Evolutionary conservation across 2,888 invertebrate genomes (phyloP).

Genomic region (Choristoneura rosaceana): DNA sequence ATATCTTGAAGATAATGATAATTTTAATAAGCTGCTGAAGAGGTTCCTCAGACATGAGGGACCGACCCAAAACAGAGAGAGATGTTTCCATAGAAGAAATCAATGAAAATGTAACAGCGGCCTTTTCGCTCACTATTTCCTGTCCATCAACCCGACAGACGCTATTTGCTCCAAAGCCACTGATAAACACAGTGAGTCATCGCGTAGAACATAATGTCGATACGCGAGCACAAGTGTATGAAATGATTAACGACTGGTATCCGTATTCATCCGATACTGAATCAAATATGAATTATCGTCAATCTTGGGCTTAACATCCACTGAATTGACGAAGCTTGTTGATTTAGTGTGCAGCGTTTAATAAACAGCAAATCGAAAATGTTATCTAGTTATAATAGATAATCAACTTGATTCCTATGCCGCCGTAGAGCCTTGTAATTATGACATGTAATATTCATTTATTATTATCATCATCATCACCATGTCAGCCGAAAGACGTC

Average conservation of each 20-base stretch:
- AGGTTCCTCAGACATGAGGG: no score
- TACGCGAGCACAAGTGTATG: slow-evolving; percentile 32
- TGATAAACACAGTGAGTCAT: slow-evolving; percentile 77
- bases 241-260: slow-evolving; percentile 40
- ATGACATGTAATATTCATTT: no score
- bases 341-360: background rate
- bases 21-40: no score
- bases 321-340: background rate
- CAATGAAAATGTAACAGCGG: background rate
- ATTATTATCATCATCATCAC: no score
- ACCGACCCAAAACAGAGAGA: no score
- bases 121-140: slow-evolving; percentile 46
- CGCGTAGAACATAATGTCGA: slow-evolving; percentile 41
- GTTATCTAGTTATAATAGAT: no score
- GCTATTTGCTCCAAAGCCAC: slow-evolving; percentile 58
- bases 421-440: no score
- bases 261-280: slow-evolving; percentile 32
- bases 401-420: no score
- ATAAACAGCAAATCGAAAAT: background rate
- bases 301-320: background rate
- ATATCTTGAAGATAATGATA: no score
- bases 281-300: slow-evolving; percentile 16
- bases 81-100: background rate
- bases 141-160: slow-evolving; percentile 59
- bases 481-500: no score